Evolutionary conservation across 2,888 invertebrate genomes (phyloP), one percentile per base, ranked within the genome.

Genomic region (Hymenopus coronatus): DNA sequence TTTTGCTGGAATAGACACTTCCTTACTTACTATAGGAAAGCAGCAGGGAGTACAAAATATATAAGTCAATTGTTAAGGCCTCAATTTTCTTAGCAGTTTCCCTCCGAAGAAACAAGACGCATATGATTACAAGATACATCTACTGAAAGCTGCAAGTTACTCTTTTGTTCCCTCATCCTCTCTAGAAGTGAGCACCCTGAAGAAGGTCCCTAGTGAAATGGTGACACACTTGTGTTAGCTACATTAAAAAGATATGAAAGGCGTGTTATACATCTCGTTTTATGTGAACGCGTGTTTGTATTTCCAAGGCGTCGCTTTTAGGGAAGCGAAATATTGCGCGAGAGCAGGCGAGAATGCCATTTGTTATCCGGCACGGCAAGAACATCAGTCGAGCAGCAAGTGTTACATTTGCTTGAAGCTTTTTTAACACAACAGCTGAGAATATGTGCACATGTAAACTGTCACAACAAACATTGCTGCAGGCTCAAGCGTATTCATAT

Each of bases 291-390:
- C 54, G 54, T 70, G 54, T 70, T 70, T 70, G 54, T 70, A 70
- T 70, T 70, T 70, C 54, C 54, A 70, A 70, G 54, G 54, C 54
- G 54, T 70, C 84, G 27, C 28, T 81, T 54, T 28, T 81, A 25
- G 70, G 27, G 28, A 81, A 70, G 84, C 81, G 85, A 87, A 88
- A 88, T 85, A 89, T 89, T 84, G 33, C 25, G 28, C 85, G n/a
- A 15, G 27, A 88, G 85, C 89, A 89, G 89, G 89, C 89, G 89
- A 89, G 82, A 88, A 33, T 46, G 89, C 84, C 84, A 89, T 88
- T 89, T 89, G 82, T 88, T 82, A 89, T 40, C 46, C 83, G 28
- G 81, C 70, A 70, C 25, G 81, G 86, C 86, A 28, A 86, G 81
- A 25, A 86, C 40, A 40, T 25, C 54, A 28, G 86, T 28, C 70